phyloP scores from a whole-genome alignment of 1,140 invertebrate species.

The Drosophila oshimai region DNA sequence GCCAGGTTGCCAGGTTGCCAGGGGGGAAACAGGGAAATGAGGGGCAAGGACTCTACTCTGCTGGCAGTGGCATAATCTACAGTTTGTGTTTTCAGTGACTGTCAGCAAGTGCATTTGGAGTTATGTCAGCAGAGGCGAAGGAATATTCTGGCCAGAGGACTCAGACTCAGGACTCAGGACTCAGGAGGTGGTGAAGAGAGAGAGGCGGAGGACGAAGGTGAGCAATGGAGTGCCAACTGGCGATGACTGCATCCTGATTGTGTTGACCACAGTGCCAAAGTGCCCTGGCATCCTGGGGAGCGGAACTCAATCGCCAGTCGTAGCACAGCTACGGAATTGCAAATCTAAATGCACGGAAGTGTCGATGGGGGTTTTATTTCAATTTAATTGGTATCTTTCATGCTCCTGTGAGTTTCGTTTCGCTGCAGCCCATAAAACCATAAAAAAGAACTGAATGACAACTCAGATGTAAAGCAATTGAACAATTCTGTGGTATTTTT shows the following conservation, averaged over 20 bases:
- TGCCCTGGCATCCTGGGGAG: slow-evolving; percentile 16
- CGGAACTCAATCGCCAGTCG: slow-evolving; percentile 37
- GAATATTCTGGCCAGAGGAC: not conserved
- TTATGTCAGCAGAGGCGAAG: slow-evolving; percentile 15
- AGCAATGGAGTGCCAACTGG: slow-evolving; percentile 46
- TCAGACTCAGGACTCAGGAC: no score
- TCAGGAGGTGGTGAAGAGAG: not conserved
- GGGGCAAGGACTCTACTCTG: no score
- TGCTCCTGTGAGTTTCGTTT: not conserved
- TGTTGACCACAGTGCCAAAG: slow-evolving; percentile 50
- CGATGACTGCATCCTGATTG: slow-evolving; percentile 53
- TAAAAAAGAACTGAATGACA: no score
- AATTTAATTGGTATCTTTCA: slow-evolving; percentile 3
- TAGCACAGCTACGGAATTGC: not conserved
- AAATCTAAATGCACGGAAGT: slow-evolving; percentile 20
- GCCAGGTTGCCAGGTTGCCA: not conserved
- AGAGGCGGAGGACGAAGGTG: not conserved
- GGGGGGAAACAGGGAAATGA: no score
- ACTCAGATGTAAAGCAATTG: not conserved
- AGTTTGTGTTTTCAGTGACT: slow-evolving; percentile 54
- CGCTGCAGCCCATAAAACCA: no score
- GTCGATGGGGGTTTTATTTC: not conserved
- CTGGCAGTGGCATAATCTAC: slow-evolving; percentile 44
- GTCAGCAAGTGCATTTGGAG: slow-evolving; percentile 47
- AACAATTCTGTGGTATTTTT: not conserved